Conservation (phyloP, 2,888 invertebrate species). For the Nyleta sp. region DNA sequence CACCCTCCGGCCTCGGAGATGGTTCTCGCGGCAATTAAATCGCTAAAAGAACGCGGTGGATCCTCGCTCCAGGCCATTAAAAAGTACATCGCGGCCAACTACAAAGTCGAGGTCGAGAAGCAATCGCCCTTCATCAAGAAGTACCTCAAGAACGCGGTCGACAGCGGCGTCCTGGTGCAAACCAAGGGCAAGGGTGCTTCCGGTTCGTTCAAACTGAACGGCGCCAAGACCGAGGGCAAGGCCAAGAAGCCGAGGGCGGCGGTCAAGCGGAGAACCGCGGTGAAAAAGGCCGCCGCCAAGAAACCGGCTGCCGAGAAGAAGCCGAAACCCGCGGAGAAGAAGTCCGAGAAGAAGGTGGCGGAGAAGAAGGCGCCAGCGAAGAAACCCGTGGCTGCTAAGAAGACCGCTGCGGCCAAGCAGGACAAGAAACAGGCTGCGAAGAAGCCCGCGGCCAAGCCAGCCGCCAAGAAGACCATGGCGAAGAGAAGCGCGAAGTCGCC, state of each 20-base stretch:
- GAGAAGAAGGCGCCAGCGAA: constrained; percentile 6
- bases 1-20: constrained; percentile 80
- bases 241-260: background rate
- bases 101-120: constrained; percentile 85
- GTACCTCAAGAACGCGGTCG: constrained; percentile 84
- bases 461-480: constrained; percentile 15
- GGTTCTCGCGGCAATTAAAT: constrained; percentile 84
- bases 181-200: constrained; percentile 25
- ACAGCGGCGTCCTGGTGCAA: constrained; percentile 39
- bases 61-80: constrained; percentile 85
- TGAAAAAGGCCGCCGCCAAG: constrained; percentile 3
- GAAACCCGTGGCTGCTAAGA: constrained; percentile 13
- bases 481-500: constrained; percentile 56
- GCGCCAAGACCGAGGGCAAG: constrained; percentile 74
- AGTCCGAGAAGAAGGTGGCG: constrained; percentile 1
- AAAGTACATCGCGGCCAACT: constrained; percentile 85
- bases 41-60: constrained; percentile 84
- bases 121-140: constrained; percentile 85
- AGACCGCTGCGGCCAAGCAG: constrained; percentile 10
- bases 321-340: constrained; percentile 8
- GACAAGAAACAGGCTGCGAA: constrained; percentile 21
- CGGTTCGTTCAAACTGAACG: constrained; percentile 83
- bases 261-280: background rate
- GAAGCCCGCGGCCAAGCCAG: constrained; percentile 3
- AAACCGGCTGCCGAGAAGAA: constrained; percentile 22